Evolutionary conservation across 2,888 invertebrate genomes (phyloP).

Genomic region (Cephus nigrinus): DNA sequence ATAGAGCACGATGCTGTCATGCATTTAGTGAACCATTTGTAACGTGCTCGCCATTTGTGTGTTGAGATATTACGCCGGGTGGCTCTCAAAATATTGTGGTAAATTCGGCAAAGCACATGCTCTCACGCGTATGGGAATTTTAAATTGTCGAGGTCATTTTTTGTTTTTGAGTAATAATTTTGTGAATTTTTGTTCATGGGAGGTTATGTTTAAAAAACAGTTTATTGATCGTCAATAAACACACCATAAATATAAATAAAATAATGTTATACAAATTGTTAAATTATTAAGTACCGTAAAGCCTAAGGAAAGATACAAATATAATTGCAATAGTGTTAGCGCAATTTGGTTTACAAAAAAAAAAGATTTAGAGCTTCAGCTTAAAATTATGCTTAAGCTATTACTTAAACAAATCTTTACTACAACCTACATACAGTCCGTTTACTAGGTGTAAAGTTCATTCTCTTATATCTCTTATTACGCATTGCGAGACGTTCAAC

Average conservation of each 20-base stretch:
- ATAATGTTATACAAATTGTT: background rate
- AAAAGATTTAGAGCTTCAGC: background rate
- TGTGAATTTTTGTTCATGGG: background rate
- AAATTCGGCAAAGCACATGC: background rate
- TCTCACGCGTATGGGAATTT: background rate
- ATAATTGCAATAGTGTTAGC: background rate
- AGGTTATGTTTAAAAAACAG: background rate
- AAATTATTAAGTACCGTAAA: background rate
- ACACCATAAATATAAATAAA: background rate
- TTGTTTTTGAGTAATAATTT: background rate
- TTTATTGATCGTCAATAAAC: background rate
- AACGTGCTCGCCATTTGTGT: background rate
- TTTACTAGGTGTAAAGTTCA: background rate
- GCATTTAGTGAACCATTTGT: background rate
- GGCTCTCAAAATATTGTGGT: background rate
- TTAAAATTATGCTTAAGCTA: background rate
- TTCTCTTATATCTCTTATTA: background rate
- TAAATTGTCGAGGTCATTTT: background rate
- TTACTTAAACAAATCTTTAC: background rate
- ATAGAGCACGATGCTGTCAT: background rate
- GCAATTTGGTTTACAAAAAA: background rate
- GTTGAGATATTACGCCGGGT: background rate
- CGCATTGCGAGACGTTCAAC: background rate
- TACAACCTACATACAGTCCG: background rate
- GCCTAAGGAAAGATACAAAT: background rate